These are phyloP conservation scores for Syrista parreyssii DNA, from an alignment of 2,888 invertebrate species.

Conservation along the genomic window DNA sequence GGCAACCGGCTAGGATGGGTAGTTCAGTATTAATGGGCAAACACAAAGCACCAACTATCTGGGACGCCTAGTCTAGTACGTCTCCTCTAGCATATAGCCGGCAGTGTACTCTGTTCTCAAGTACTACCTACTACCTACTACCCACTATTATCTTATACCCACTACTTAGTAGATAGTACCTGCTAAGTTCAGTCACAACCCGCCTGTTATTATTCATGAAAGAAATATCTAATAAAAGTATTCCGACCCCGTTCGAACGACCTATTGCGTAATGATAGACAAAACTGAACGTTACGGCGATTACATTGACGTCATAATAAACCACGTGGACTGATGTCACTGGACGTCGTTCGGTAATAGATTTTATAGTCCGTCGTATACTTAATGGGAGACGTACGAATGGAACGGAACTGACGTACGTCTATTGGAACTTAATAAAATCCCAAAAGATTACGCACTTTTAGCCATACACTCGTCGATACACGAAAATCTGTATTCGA, in stretches of 20 bases:
- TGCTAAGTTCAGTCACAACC: not conserved
- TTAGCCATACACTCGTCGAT: not conserved
- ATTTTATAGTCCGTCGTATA: not conserved
- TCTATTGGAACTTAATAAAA: not conserved
- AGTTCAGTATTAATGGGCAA: conserved; percentile 61
- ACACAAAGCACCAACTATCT: conserved; percentile 56
- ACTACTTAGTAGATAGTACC: not conserved
- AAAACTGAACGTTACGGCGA: too few species aligned
- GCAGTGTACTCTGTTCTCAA: not conserved
- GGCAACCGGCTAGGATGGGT: conserved; percentile 52
- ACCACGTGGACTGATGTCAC: too few species aligned
- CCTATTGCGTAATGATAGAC: too few species aligned
- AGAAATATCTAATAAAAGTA: not conserved
- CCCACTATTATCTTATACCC: not conserved
- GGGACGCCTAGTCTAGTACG: conserved; percentile 1
- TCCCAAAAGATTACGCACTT: not conserved
- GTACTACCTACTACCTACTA: not conserved
- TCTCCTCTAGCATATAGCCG: not conserved
- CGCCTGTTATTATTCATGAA: not conserved
- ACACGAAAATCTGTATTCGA: not conserved
- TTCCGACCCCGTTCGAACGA: not conserved
- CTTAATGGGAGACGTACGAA: not conserved
- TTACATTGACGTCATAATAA: too few species aligned
- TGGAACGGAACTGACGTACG: not conserved
- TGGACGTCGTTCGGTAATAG: not conserved